Evolutionary conservation across 2,797 vertebrate genomes (phyloP).

Genomic region (Varecia variegata): DNA sequence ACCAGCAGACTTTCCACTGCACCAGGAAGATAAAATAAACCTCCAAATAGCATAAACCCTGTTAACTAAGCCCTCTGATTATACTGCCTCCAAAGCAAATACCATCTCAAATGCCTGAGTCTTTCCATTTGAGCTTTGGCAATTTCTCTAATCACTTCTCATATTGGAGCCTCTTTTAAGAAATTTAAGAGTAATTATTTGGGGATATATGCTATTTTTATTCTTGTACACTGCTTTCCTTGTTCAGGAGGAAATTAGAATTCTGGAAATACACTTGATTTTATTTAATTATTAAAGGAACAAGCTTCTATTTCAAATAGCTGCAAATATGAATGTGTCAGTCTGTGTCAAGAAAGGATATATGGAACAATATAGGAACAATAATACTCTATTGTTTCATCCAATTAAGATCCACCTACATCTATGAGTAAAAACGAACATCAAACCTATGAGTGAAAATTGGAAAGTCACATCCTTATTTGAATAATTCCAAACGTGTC

Average conservation of each 20-base stretch:
- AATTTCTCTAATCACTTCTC: constrained; percentile 16
- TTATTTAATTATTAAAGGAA: constrained; percentile 67
- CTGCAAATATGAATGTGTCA: constrained; percentile 24
- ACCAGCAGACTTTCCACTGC: neutral
- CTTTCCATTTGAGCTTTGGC: constrained; percentile 16
- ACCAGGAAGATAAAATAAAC: constrained; percentile 48
- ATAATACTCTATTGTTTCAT: neutral
- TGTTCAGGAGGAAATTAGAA: constrained; percentile 65
- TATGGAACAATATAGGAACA: neutral
- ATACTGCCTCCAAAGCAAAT: constrained; percentile 13
- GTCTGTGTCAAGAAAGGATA: constrained; percentile 1
- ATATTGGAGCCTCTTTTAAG: constrained; percentile 1
- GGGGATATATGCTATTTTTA: constrained; percentile 47
- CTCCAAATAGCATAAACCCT: neutral
- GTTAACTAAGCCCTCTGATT: constrained; percentile 39
- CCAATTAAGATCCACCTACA: neutral
- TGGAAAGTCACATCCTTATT: neutral
- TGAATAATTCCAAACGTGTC: neutral
- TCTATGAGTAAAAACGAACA: neutral
- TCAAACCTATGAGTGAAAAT: neutral
- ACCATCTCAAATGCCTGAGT: constrained; percentile 20
- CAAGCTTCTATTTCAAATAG: constrained; percentile 45
- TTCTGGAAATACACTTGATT: constrained; percentile 56
- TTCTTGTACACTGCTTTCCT: constrained; percentile 49
- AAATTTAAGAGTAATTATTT: constrained; percentile 48